Evolutionary conservation across 2,113 vertebrate genomes (phyloP).

Genomic region (Ophthalmolycus amberensis): DNA sequence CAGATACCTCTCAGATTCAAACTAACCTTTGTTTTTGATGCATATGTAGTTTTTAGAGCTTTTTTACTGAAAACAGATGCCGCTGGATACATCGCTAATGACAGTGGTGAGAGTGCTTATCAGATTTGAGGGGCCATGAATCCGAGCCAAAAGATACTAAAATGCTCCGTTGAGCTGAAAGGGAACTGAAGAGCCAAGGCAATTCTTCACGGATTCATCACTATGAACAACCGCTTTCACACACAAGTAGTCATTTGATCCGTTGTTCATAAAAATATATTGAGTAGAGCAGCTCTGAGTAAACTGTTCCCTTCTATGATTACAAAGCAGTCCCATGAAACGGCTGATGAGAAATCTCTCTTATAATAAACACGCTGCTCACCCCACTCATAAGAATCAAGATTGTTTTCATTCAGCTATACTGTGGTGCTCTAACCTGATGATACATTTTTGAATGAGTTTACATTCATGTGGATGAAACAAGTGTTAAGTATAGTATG

Average conservation of each 20-base stretch:
- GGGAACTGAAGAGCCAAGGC: background rate
- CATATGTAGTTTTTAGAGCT: background rate
- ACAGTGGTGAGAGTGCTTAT: background rate
- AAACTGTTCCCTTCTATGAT: conserved; percentile 1
- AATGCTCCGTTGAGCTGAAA: background rate
- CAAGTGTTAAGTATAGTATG: background rate
- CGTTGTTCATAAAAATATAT: background rate
- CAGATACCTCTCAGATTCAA: background rate
- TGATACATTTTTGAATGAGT: background rate
- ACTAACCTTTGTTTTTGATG: background rate
- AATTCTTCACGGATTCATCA: background rate
- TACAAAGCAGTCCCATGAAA: background rate
- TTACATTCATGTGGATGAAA: conserved; percentile 2
- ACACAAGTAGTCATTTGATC: background rate
- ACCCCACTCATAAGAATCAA: background rate
- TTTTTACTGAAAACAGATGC: background rate
- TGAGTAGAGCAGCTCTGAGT: background rate
- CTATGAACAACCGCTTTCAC: background rate
- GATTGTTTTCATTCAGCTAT: too few species aligned
- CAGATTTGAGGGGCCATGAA: background rate
- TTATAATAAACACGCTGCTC: background rate
- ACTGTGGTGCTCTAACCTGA: background rate
- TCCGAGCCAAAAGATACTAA: background rate
- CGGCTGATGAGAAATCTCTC: background rate
- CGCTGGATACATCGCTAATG: background rate